A percentile compares a stretch with the other conserved stretches of the same genome.
phyloP scores from a whole-genome alignment of 2,797 vertebrate genomes.

The Tragelaphus eurycerus region DNA sequence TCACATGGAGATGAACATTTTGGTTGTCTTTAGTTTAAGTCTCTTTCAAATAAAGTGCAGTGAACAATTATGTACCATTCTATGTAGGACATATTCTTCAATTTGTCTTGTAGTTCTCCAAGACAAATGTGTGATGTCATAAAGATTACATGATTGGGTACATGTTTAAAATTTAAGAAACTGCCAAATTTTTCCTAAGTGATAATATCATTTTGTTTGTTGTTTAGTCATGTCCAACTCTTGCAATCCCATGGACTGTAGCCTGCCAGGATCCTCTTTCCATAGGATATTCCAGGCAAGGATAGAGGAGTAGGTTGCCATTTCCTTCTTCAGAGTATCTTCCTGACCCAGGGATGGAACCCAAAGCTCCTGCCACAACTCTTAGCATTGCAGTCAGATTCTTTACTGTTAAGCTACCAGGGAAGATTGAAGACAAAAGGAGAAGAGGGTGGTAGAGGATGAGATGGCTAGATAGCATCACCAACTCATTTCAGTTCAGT shows the following conservation, averaged over 20 bases:
- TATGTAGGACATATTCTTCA: background rate
- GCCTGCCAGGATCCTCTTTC: background rate
- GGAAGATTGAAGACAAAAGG: background rate
- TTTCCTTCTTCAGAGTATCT: background rate
- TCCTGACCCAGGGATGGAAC: background rate
- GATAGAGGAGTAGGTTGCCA: background rate
- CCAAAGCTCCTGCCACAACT: background rate
- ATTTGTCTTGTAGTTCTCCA: background rate
- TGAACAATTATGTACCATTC: background rate
- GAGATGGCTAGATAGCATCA: background rate
- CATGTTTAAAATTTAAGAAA: background rate
- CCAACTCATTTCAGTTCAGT: background rate
- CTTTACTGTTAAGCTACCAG: background rate
- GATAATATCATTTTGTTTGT: background rate
- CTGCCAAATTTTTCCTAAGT: background rate
- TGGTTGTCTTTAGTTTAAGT: background rate
- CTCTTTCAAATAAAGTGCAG: background rate
- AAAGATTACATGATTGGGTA: background rate
- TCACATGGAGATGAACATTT: background rate
- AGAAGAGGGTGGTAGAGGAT: background rate
- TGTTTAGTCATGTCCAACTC: background rate
- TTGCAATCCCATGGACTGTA: rapidly evolving
- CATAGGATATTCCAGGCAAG: background rate
- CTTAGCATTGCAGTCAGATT: background rate
- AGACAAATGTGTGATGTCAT: background rate